These are phyloP conservation scores for Mustela erminea DNA, from an alignment of 2,797 vertebrate genomes.

Conservation along the genomic window DNA sequence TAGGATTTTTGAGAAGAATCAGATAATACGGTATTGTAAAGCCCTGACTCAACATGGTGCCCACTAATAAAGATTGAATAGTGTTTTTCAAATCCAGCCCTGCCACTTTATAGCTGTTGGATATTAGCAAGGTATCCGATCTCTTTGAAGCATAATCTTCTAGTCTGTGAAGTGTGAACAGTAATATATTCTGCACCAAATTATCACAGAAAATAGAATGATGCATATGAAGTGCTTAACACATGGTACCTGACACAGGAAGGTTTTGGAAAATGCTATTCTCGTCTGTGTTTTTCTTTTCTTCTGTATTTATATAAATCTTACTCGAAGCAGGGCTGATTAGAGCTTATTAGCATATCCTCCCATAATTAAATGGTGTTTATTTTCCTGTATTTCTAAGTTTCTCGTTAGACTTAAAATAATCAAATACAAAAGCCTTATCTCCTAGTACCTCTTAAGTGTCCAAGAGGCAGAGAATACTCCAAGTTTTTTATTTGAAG, in stretches of 20 bases:
- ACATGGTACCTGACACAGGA: neutral
- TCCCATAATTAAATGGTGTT: neutral
- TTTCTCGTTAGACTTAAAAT: constrained; percentile 1
- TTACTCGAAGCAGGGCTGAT: neutral
- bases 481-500: neutral
- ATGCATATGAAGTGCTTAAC: neutral
- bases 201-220: neutral
- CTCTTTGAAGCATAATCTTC: neutral
- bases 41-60: neutral
- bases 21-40: neutral
- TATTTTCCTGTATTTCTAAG: neutral
- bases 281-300: neutral
- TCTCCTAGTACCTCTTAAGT: neutral
- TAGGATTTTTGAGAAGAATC: neutral
- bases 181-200: neutral
- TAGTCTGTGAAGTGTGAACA: neutral
- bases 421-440: neutral
- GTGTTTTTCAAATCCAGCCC: neutral
- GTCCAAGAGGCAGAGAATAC: neutral
- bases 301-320: neutral
- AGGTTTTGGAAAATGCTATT: neutral
- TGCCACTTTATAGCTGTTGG: neutral
- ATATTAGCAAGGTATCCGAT: neutral
- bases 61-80: neutral
- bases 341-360: neutral